Conservation (phyloP, 2,888 invertebrate genomes). For the Noctua comes region DNA sequence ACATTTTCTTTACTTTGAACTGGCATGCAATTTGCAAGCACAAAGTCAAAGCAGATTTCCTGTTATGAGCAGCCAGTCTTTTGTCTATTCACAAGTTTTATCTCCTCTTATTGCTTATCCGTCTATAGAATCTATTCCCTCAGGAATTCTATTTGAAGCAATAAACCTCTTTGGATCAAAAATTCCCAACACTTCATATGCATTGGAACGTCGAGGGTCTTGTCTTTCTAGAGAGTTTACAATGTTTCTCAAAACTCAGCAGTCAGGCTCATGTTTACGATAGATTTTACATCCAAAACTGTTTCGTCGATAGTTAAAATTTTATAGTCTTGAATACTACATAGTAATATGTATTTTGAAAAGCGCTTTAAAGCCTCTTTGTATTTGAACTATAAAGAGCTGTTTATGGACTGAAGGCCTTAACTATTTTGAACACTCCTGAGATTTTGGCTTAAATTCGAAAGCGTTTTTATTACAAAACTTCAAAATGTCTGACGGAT, state of each 20-base stretch:
- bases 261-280: slow-evolving; percentile 40
- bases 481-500: slow-evolving; percentile 28
- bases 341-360: slow-evolving; percentile 18
- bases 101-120: not conserved
- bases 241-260: slow-evolving; percentile 43
- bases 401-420: slow-evolving; percentile 2
- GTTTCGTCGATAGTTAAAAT: slow-evolving; percentile 38
- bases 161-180: slow-evolving; percentile 46
- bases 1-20: not conserved
- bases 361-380: slow-evolving; percentile 25
- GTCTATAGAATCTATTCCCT: slow-evolving; percentile 4
- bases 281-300: slow-evolving; percentile 41
- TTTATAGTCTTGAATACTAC: slow-evolving; percentile 36
- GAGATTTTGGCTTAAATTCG: slow-evolving; percentile 8
- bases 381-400: slow-evolving; percentile 16
- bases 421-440: not conserved
- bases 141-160: slow-evolving; percentile 33
- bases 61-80: not conserved
- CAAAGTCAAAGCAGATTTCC: not conserved
- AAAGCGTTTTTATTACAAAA: slow-evolving; percentile 41
- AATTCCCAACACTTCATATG: slow-evolving; percentile 35
- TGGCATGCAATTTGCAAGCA: slow-evolving; percentile 4
- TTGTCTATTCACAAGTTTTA: slow-evolving; percentile 1
- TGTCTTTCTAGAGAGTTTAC: slow-evolving; percentile 30
- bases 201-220: slow-evolving; percentile 30